Evolutionary conservation across 2,888 invertebrate genomes (phyloP).

Genomic region (Chrysolina haemoptera): DNA sequence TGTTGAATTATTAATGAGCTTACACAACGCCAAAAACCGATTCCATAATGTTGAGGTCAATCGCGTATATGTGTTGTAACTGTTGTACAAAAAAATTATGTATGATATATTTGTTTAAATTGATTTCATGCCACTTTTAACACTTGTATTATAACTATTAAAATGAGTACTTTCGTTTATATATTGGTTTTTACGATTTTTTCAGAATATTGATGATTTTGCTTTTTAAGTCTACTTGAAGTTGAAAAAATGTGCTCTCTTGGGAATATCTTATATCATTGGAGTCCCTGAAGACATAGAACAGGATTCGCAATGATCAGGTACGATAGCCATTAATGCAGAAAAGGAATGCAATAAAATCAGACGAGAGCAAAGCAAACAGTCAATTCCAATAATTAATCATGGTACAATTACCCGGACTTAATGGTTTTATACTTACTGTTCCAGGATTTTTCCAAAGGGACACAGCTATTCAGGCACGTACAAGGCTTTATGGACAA

Average conservation of each 20-base stretch:
- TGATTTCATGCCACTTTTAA: too few species aligned
- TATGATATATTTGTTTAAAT: too few species aligned
- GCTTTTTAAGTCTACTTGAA: too few species aligned
- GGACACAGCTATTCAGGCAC: constrained; percentile 48
- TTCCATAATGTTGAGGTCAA: constrained; percentile 13
- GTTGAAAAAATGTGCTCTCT: too few species aligned
- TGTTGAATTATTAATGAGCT: constrained; percentile 38
- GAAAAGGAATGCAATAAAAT: constrained; percentile 38
- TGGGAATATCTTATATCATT: too few species aligned
- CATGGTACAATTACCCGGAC: constrained; percentile 54
- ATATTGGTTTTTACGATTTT: neutral
- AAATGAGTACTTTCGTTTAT: too few species aligned
- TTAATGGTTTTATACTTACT: constrained; percentile 53
- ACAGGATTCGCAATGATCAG: neutral
- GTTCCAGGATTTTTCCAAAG: constrained; percentile 51
- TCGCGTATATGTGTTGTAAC: neutral
- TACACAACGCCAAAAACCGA: constrained; percentile 5
- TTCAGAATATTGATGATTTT: too few species aligned
- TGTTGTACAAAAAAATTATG: too few species aligned
- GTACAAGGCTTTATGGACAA: constrained; percentile 47
- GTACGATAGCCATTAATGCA: constrained; percentile 22
- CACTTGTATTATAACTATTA: too few species aligned
- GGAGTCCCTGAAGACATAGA: neutral
- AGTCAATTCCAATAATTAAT: constrained; percentile 48
- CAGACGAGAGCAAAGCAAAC: constrained; percentile 31